These are phyloP conservation scores for Eupithecia vulgata DNA, from an alignment of 2,888 invertebrate species.

Conservation along the genomic window DNA sequence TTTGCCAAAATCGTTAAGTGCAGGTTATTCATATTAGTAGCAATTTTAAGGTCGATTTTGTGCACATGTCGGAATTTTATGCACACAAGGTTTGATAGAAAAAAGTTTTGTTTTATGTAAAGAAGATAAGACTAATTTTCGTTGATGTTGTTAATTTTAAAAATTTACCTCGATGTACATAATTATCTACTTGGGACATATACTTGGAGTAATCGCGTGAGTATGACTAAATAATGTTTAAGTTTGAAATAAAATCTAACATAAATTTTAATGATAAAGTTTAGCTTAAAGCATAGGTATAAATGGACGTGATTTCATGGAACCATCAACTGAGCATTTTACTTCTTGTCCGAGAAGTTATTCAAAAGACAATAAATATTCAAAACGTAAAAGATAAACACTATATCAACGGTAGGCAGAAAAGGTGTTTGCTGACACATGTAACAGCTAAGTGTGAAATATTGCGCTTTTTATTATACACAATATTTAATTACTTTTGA, in stretches of 20 bases:
- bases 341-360: background rate
- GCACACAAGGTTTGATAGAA: too few species aligned
- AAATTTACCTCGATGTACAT: too few species aligned
- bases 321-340: background rate
- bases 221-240: background rate
- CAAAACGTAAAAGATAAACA: constrained; percentile 28
- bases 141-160: too few species aligned
- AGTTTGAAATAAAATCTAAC: background rate
- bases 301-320: background rate
- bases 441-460: constrained; percentile 38
- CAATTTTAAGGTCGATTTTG: too few species aligned
- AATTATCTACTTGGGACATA: too few species aligned
- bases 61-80: too few species aligned
- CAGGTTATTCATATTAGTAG: too few species aligned
- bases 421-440: constrained; percentile 34
- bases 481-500: constrained; percentile 37
- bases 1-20: too few species aligned
- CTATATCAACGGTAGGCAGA: constrained; percentile 35
- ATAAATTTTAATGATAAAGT: background rate
- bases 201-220: too few species aligned
- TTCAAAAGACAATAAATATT: constrained; percentile 3
- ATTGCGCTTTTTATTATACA: constrained; percentile 36
- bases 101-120: too few species aligned
- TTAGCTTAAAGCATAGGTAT: background rate
- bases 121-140: too few species aligned